A percentile compares a stretch with the other conserved stretches of the same genome.
These are phyloP conservation scores for Plumapathes pennacea DNA, from an alignment of 92 coral and sea anemone species.

Conservation along the genomic window DNA sequence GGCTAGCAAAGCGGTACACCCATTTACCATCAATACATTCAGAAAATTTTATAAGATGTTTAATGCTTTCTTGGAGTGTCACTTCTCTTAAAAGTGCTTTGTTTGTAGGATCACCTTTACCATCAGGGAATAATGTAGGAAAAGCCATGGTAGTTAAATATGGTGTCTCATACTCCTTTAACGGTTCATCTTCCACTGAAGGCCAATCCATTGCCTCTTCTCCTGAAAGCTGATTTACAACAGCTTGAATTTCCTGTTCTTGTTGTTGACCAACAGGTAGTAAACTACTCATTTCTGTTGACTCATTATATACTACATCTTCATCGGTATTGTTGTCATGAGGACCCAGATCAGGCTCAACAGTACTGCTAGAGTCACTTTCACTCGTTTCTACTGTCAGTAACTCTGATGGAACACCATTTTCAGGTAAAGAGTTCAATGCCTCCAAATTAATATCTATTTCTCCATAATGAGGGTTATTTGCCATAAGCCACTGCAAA, in stretches of 20 bases:
- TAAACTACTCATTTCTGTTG: constrained; percentile 34
- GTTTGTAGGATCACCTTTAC: constrained; percentile 22
- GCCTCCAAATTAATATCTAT: constrained; percentile 19
- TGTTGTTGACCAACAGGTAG: constrained; percentile 42
- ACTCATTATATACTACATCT: constrained; percentile 37
- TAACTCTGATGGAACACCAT: constrained; percentile 38
- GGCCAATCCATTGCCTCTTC: constrained; percentile 41
- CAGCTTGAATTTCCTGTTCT: constrained; percentile 48
- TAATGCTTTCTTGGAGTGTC: constrained; percentile 22
- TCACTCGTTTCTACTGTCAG: constrained; percentile 46
- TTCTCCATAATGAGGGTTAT: constrained; percentile 50
- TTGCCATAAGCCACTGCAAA: constrained; percentile 32
- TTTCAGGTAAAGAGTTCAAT: constrained; percentile 25
- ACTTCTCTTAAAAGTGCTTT: constrained; percentile 20
- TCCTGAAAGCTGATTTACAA: constrained; percentile 32
- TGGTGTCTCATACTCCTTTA: constrained; percentile 35
- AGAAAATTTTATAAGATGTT: constrained; percentile 25
- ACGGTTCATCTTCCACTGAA: constrained; percentile 36
- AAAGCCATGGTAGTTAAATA: constrained; percentile 42
- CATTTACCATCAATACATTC: constrained; percentile 40
- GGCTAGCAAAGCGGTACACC: constrained; percentile 47
- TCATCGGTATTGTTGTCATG: constrained; percentile 22
- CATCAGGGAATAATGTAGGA: constrained; percentile 40
- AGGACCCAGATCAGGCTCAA: constrained; percentile 45
- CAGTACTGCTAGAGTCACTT: not conserved